A percentile compares a stretch with the other conserved stretches of the same genome.
Conservation (phyloP, 1,140 invertebrate species). For the Bactericera cockerelli region DNA sequence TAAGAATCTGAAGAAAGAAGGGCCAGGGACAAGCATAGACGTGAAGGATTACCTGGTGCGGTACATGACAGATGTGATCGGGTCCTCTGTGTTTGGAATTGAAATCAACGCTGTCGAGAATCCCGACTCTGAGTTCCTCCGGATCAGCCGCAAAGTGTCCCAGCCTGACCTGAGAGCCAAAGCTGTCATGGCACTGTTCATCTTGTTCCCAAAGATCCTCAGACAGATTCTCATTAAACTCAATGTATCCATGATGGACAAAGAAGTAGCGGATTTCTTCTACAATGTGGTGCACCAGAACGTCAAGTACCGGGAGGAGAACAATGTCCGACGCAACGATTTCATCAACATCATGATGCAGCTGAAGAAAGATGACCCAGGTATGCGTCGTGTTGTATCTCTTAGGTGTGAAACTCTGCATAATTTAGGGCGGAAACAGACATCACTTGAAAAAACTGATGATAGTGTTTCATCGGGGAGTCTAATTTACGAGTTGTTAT, state of each 20-base stretch:
- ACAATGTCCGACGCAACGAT: constrained; percentile 31
- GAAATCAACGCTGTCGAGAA: constrained; percentile 28
- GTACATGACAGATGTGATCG: constrained; percentile 9
- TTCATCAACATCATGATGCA: constrained; percentile 36
- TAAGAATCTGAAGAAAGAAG: not conserved
- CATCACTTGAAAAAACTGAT: too few relatives aligned
- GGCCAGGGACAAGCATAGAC: not conserved
- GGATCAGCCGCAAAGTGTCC: constrained; percentile 23
- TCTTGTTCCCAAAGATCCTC: not conserved
- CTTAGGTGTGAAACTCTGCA: too few relatives aligned
- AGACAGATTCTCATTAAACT: not conserved
- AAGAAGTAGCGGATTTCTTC: constrained; percentile 30
- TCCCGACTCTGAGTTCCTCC: constrained; percentile 35
- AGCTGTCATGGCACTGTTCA: constrained; percentile 8
- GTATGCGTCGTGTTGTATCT: too few relatives aligned
- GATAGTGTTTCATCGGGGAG: too few relatives aligned
- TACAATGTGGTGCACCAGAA: constrained; percentile 29
- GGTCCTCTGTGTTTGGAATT: constrained; percentile 8
- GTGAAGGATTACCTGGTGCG: too few relatives aligned
- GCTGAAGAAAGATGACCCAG: constrained; percentile 22
- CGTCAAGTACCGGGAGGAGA: constrained; percentile 31
- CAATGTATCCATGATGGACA: too few relatives aligned
- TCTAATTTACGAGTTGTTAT: too few relatives aligned
- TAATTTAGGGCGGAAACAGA: too few relatives aligned
- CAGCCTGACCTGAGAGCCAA: constrained; percentile 2